Percentiles rank a stretch among this genome's conserved stretches.
These are phyloP conservation scores for Meteorus sp. DNA, from an alignment of 1,140 invertebrate genomes.

Conservation along the genomic window DNA sequence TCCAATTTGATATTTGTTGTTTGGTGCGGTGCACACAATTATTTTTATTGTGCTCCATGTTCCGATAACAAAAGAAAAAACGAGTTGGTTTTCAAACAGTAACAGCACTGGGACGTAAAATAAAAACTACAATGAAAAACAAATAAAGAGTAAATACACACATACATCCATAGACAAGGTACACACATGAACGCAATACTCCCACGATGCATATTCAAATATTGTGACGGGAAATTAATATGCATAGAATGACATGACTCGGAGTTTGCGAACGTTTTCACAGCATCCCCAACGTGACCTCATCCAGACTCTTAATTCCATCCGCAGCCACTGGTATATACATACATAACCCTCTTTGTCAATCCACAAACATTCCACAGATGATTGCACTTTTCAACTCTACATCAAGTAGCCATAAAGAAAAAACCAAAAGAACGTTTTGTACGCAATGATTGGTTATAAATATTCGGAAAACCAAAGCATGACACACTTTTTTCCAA, in stretches of 20 bases:
- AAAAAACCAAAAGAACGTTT: too few species aligned
- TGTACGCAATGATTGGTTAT: too few species aligned
- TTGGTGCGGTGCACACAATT: background rate
- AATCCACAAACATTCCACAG: too few species aligned
- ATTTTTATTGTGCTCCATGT: too few species aligned
- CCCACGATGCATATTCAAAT: constrained; percentile 46
- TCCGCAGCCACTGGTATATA: background rate
- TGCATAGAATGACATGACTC: constrained; percentile 40
- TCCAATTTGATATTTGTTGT: background rate
- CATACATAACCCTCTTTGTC: too few species aligned
- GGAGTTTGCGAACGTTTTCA: constrained; percentile 12
- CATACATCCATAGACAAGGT: background rate
- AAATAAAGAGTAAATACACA: background rate
- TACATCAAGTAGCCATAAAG: background rate
- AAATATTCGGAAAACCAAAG: too few species aligned
- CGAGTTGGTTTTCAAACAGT: too few species aligned
- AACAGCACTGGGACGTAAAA: too few species aligned
- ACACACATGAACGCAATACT: constrained; percentile 34
- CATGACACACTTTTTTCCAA: background rate
- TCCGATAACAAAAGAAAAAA: too few species aligned
- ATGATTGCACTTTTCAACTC: constrained; percentile 7
- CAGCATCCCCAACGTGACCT: constrained; percentile 5
- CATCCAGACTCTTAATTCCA: constrained; percentile 12
- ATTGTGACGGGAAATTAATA: constrained; percentile 41
- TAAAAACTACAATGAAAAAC: constrained; percentile 1